Percentiles rank a stretch among this genome's conserved stretches.
These are phyloP conservation scores for Agrotis exclamationis DNA, from an alignment of 2,888 invertebrate species.

Conservation along the genomic window DNA sequence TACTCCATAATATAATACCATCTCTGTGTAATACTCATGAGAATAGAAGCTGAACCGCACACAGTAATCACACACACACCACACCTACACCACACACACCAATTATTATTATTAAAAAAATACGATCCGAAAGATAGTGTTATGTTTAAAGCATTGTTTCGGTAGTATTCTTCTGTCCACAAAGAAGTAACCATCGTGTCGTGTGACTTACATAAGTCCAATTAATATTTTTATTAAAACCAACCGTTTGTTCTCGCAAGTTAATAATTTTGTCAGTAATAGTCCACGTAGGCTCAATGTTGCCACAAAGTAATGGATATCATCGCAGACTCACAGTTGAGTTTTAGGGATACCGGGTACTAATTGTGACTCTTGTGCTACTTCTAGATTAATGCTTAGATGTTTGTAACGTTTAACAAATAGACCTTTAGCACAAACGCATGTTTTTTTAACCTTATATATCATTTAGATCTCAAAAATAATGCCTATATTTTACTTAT, in stretches of 20 bases:
- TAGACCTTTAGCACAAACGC: background rate
- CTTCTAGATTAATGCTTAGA: background rate
- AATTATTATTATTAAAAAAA: background rate
- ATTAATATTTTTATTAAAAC: slow-evolving; percentile 18
- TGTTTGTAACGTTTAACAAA: background rate
- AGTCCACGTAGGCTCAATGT: background rate
- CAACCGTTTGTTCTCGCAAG: slow-evolving; percentile 16
- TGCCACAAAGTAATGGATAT: slow-evolving; percentile 13
- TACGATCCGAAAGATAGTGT: background rate
- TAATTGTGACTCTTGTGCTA: background rate
- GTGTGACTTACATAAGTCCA: too few relatives aligned
- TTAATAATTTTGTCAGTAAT: slow-evolving; percentile 33
- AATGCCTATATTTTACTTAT: too few relatives aligned
- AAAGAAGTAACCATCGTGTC: background rate
- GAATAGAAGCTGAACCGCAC: too few relatives aligned
- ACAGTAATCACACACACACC: too few relatives aligned
- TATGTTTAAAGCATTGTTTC: background rate
- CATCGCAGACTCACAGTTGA: background rate
- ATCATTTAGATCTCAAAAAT: too few relatives aligned
- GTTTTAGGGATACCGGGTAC: background rate
- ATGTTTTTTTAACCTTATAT: background rate
- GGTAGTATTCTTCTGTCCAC: background rate
- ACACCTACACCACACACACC: background rate
- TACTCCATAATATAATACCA: too few relatives aligned
- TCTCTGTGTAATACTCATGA: too few relatives aligned